Evolutionary conservation across 1,140 invertebrate species (phyloP), one percentile per base, ranked within the genome.

Genomic region (Pseudomyrmex concolor): DNA sequence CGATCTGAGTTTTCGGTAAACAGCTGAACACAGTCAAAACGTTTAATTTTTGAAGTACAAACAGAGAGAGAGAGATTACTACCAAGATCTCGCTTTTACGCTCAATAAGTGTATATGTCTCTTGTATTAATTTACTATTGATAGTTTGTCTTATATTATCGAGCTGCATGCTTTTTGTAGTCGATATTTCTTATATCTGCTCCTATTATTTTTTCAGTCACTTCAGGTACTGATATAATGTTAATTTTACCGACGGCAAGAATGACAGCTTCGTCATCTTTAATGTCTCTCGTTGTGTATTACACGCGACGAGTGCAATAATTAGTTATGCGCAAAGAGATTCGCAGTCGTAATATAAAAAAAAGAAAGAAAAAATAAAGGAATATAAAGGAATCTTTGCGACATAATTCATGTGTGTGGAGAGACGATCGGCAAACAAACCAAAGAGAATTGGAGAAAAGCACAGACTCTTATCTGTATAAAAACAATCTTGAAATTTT

Each of bases 241-340:
- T 78, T 45, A 43, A 78, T 70, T 70, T 70, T 48, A 17, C 76
- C 76, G 66, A 55, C 76, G 64, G 54, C 64, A 59, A 78, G 45
- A 66, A 54, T 22, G n/a, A 67, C 48, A 22, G 60, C 19, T 70
- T 70, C 12, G n/a, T 34, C 43, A 70, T 34, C 19, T 78, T 68
- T 57, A 43, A 45, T 34, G 34, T 34, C 0, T 34, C 15, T n/a
- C 51, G 25, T 13, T 59, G 19, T 48, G 13, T 34, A 57, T 55
- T 34, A 17, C 17, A 51, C 7, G 9, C n/a, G 59, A 54, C 50
- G 0, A 50, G 57, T 62, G 25, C 57, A 13, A 51, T 51, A 78
- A 78, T 80, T 59, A 70, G 10, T 57, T 78, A 70, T 15, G 17
- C 34, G 2, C 1, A 10, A 45, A 43, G 45, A 76, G 22, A 76